Evolutionary conservation across 2,888 invertebrate genomes (phyloP).

Genomic region (Drosophila bunnanda): DNA sequence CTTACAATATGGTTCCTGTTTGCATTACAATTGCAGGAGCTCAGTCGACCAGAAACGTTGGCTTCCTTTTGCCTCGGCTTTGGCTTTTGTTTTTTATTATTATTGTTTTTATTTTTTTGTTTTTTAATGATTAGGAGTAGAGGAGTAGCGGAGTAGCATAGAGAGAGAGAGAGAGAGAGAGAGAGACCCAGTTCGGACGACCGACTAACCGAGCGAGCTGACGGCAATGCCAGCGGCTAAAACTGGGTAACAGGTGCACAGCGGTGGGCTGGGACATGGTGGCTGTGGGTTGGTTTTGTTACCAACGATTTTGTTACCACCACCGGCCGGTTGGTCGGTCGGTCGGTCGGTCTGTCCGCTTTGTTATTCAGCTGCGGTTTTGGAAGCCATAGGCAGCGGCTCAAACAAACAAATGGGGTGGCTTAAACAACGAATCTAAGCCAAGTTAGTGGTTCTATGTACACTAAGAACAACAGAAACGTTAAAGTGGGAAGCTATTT

Average conservation of each 20-base stretch:
- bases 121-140: constrained; percentile 45
- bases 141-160: neutral
- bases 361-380: constrained; percentile 39
- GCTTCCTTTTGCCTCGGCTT: constrained; percentile 67
- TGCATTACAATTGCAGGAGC: constrained; percentile 70
- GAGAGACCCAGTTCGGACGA: constrained; percentile 71
- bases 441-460: constrained; percentile 22
- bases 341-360: constrained; percentile 16
- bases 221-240: constrained; percentile 50
- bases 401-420: constrained; percentile 27
- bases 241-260: constrained; percentile 77
- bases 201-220: constrained; percentile 68
- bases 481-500: neutral
- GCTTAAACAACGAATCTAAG: constrained; percentile 27
- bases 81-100: constrained; percentile 37
- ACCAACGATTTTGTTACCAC: constrained; percentile 62
- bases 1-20: constrained; percentile 78
- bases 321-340: constrained; percentile 6
- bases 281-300: constrained; percentile 21
- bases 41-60: constrained; percentile 77
- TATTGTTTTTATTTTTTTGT: neutral
- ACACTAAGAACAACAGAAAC: constrained; percentile 12
- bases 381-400: constrained; percentile 69
- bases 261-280: constrained; percentile 20
- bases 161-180: constrained; percentile 57